These are phyloP conservation scores for Girardia tigrina DNA, from an alignment of 2,888 invertebrate species.

Conservation along the genomic window DNA sequence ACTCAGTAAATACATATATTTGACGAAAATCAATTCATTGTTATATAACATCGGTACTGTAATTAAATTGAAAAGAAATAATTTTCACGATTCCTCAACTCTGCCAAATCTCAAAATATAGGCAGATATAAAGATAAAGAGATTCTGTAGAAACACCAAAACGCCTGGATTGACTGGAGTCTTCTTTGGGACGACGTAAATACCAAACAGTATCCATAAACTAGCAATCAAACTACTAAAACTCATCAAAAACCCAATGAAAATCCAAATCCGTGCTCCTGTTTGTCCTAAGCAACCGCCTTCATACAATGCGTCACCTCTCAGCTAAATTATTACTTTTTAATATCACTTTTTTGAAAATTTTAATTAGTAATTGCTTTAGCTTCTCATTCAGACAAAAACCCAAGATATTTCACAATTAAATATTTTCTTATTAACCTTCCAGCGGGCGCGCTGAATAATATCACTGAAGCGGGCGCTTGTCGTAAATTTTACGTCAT, in stretches of 20 bases:
- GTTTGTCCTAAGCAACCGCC: slow-evolving; percentile 72
- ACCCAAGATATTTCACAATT: too few species aligned
- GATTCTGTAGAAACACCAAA: slow-evolving; percentile 78
- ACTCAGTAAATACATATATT: too few species aligned
- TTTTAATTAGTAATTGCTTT: too few species aligned
- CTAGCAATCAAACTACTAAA: slow-evolving; percentile 88
- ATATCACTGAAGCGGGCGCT: too few species aligned
- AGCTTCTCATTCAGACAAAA: too few species aligned
- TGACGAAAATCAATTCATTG: too few species aligned
- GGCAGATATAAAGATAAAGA: slow-evolving; percentile 75
- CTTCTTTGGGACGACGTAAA: slow-evolving; percentile 55
- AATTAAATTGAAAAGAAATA: too few species aligned
- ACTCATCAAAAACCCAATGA: slow-evolving; percentile 85
- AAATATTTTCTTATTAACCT: too few species aligned
- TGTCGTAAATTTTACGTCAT: too few species aligned
- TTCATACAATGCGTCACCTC: slow-evolving; percentile 59
- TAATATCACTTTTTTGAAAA: too few species aligned
- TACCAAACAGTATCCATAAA: slow-evolving; percentile 83
- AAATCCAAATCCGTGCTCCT: slow-evolving; percentile 74
- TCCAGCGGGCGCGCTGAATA: too few species aligned
- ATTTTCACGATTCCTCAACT: slow-evolving; percentile 71
- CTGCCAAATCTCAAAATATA: slow-evolving; percentile 86
- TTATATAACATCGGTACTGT: too few species aligned
- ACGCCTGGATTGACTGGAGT: slow-evolving; percentile 63
- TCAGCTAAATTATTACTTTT: slow-evolving; percentile 38